Percentiles rank a stretch among this genome's conserved stretches.
These are phyloP conservation scores for Holcopasites calliopsidis DNA, from an alignment of 1,140 invertebrate genomes.

Conservation along the genomic window DNA sequence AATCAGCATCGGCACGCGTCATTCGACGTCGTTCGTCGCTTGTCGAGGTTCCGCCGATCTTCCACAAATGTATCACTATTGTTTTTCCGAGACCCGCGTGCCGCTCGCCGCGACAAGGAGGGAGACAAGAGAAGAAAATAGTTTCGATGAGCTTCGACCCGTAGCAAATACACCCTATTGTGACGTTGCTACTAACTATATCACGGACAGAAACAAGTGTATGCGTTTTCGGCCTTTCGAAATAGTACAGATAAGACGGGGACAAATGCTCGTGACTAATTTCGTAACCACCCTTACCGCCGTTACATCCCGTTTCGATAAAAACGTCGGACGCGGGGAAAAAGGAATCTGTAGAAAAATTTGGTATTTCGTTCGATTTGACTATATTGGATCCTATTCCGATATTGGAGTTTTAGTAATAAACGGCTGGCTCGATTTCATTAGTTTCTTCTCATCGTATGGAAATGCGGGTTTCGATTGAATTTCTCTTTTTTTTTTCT, in stretches of 20 bases:
- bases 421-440: conserved; percentile 29
- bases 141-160: not conserved
- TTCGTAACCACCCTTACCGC: conserved; percentile 11
- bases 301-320: not conserved
- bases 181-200: no score
- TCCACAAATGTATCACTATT: not conserved
- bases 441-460: conserved; percentile 4
- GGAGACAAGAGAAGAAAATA: not conserved
- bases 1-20: not conserved
- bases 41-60: not conserved
- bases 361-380: conserved; percentile 14
- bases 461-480: conserved; percentile 8
- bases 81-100: not conserved
- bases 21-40: not conserved
- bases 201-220: not conserved
- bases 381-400: conserved; percentile 18
- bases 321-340: not conserved
- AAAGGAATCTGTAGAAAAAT: not conserved
- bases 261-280: not conserved
- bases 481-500: not conserved
- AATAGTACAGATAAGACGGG: not conserved
- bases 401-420: conserved; percentile 25
- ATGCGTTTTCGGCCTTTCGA: not conserved
- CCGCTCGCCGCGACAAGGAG: no score
- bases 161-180: not conserved